A percentile compares a stretch with the other conserved stretches of the same genome.
Evolutionary conservation across 1,140 invertebrate species (phyloP).

Genomic region (Zaprionus nigranus): DNA sequence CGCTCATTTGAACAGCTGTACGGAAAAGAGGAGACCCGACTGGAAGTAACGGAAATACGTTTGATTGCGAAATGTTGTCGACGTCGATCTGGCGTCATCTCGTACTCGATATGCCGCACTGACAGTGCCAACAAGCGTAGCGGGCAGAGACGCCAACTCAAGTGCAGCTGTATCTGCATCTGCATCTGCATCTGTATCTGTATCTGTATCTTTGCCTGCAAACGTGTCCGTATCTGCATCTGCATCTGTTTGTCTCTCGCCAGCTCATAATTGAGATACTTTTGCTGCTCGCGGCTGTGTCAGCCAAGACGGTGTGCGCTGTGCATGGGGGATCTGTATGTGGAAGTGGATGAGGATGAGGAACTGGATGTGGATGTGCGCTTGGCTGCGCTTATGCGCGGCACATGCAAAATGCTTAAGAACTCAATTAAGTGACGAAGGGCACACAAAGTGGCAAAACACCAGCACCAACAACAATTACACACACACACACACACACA

Average conservation of each 20-base stretch:
- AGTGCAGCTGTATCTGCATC: constrained; percentile 6
- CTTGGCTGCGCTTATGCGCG: constrained; percentile 50
- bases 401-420: constrained; percentile 54
- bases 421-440: constrained; percentile 64
- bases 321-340: constrained; percentile 20
- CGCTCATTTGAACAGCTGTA: constrained; percentile 30
- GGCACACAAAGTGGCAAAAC: constrained; percentile 26
- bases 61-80: constrained; percentile 48
- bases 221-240: background rate
- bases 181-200: background rate
- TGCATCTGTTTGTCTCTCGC: background rate
- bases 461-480: constrained; percentile 15
- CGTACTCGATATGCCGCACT: constrained; percentile 45
- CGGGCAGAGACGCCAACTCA: constrained; percentile 12
- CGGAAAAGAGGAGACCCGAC: background rate
- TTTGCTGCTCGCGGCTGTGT: constrained; percentile 11
- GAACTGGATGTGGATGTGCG: constrained; percentile 33
- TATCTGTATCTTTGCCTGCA: constrained; percentile 3
- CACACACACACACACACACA: background rate
- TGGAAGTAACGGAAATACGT: constrained; percentile 44
- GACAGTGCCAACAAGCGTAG: constrained; percentile 34
- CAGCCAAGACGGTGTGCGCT: constrained; percentile 1
- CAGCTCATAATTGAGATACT: constrained; percentile 43
- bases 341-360: constrained; percentile 29
- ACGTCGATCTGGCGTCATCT: background rate